These are phyloP conservation scores for Tigriopus californicus DNA, from an alignment of 2,888 invertebrate species.

Conservation along the genomic window DNA sequence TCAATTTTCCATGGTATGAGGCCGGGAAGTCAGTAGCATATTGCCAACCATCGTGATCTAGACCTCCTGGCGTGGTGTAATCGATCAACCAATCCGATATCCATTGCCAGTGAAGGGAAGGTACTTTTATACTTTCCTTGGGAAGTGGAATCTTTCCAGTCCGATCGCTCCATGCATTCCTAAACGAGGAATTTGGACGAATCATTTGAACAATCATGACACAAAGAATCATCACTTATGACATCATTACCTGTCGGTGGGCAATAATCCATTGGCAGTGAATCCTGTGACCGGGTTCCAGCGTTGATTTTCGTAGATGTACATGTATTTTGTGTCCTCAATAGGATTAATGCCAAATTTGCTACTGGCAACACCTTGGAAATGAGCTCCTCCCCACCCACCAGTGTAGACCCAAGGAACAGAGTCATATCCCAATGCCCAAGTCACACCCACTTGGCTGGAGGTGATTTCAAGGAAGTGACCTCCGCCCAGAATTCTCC, in stretches of 20 bases:
- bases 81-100: slow-evolving; percentile 85
- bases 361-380: slow-evolving; percentile 43
- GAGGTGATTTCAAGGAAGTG: slow-evolving; percentile 59
- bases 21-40: slow-evolving; percentile 82
- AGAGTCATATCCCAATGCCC: slow-evolving; percentile 74
- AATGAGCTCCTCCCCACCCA: slow-evolving; percentile 65
- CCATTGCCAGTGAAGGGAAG: slow-evolving; percentile 79
- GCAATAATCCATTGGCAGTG: slow-evolving; percentile 53
- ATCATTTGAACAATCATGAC: neutral
- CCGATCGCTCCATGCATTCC: slow-evolving; percentile 73
- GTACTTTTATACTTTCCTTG: slow-evolving; percentile 62
- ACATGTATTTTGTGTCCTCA: slow-evolving; percentile 58
- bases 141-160: slow-evolving; percentile 64
- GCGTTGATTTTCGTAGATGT: slow-evolving; percentile 80
- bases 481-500: slow-evolving; percentile 62
- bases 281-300: slow-evolving; percentile 86
- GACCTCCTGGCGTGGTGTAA: slow-evolving; percentile 69
- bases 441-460: slow-evolving; percentile 57
- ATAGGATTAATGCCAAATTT: slow-evolving; percentile 47
- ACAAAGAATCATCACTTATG: neutral
- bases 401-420: slow-evolving; percentile 76
- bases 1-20: slow-evolving; percentile 56
- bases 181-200: no score
- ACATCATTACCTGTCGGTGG: slow-evolving; percentile 45
- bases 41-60: slow-evolving; percentile 83